Conservation (phyloP, 2,888 invertebrate genomes). For the Baronia brevicornis region DNA sequence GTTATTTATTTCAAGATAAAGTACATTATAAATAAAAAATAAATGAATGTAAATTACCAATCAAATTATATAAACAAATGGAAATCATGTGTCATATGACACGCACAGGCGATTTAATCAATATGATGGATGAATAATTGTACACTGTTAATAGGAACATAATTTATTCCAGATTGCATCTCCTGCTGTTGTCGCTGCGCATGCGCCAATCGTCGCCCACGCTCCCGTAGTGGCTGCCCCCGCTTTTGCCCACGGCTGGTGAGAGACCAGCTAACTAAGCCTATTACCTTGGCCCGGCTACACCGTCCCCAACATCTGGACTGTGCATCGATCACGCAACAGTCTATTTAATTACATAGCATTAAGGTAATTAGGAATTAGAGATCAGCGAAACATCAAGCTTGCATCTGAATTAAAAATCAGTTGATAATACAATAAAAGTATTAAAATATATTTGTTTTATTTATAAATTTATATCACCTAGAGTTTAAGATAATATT, state of each 20-base stretch:
- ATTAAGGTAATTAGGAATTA: conserved; percentile 35
- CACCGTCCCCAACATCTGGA: conserved; percentile 29
- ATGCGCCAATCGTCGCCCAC: conserved; percentile 43
- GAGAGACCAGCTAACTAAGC: conserved; percentile 22
- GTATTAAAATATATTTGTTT: conserved; percentile 28
- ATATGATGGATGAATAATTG: no score
- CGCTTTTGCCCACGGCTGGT: conserved; percentile 58
- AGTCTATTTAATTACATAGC: conserved; percentile 53
- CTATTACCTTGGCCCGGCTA: conserved; percentile 18
- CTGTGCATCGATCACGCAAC: conserved; percentile 37
- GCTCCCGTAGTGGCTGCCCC: conserved; percentile 37
- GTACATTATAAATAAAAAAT: no score
- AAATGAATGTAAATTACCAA: no score
- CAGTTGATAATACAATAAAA: conserved; percentile 38
- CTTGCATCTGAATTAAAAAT: conserved; percentile 35
- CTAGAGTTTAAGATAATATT: no score
- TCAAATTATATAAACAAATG: no score
- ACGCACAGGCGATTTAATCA: no score
- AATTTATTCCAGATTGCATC: conserved; percentile 43
- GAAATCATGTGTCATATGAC: no score
- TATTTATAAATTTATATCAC: conserved; percentile 12
- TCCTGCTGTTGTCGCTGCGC: conserved; percentile 53
- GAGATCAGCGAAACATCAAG: conserved; percentile 33
- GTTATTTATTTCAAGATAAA: no score
- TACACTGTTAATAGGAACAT: no score